Base-by-base conservation (phyloP, 2,888 invertebrate genomes). In the Norana najaformis region DNA sequence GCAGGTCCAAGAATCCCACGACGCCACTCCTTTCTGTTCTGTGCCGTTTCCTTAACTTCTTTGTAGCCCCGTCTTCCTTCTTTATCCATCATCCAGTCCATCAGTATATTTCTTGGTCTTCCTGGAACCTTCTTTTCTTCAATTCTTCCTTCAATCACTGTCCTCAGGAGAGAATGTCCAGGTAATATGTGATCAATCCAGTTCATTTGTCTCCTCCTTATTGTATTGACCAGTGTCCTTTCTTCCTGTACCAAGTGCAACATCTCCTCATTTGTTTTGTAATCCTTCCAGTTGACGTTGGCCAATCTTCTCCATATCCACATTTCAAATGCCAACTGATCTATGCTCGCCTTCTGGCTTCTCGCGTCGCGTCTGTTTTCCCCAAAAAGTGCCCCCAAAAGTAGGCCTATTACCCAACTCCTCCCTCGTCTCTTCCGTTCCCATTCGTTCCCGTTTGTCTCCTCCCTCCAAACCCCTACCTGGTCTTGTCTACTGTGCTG, bases 141-240 rank as follows among this genome's bases (percentile, higher is more conserved):
- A 69, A 69, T 69, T 69, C 30, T 69, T 69, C 69, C 8, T 69
- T 69, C 69, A 30, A 69, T 1, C 69, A 69, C 41, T 69, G n/a
- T 69, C 6, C 30, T 69, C n/a, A 8, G 69, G 69, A 69, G 13
- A 2, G 11, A 69, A 69, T 69, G 8, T 69, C 69, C 69, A 69
- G 6, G n/a, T 69, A 5, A 8, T n/a, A 13, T 69, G 69, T 69
- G 69, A 13, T 8, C n/a, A 69, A 69, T 69, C 69, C 30, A 30
- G n/a, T 69, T 69, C 69, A 69, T 69, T n/a, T 69, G 30, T 69
- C 69, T 69, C n/a, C 69, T 69, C 69, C n/a, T n/a, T 69, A n/a
- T 69, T 69, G 69, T 69, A n/a, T 69, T 69, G 69, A n/a, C 30
- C 30, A 47, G 3, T 47, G 69, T 11, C n/a, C 14, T n/a, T n/a